phyloP scores from a whole-genome alignment of 2,888 invertebrate genomes.

The Chalcis sispes region DNA sequence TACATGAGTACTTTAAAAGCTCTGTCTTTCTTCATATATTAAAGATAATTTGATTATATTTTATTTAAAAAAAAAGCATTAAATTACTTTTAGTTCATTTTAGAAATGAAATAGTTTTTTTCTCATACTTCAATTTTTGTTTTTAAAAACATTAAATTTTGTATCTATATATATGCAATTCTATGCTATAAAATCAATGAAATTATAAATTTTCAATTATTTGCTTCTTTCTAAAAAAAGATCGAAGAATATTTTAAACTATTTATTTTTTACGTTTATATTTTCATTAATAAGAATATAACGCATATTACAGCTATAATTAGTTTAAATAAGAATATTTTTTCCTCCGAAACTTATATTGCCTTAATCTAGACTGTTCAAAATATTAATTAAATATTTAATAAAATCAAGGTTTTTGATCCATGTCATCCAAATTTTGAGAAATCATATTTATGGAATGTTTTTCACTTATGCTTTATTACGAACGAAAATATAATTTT shows the following conservation, averaged over 20 bases:
- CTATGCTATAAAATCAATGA: neutral
- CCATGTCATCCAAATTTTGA: slow-evolving; percentile 4
- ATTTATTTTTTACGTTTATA: slow-evolving; percentile 6
- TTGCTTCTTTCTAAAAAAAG: slow-evolving; percentile 1
- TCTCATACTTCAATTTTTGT: neutral
- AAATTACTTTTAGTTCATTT: neutral
- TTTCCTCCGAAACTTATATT: slow-evolving; percentile 13
- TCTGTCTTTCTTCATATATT: neutral
- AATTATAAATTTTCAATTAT: neutral
- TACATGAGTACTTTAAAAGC: neutral
- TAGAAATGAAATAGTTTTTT: neutral
- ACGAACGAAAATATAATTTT: slow-evolving; percentile 8
- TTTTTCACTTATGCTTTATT: slow-evolving; percentile 3
- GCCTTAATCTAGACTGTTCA: slow-evolving; percentile 22
- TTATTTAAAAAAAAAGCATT: slow-evolving; percentile 3
- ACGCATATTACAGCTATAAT: neutral
- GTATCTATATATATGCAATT: slow-evolving; percentile 1
- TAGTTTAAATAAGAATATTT: slow-evolving; percentile 8
- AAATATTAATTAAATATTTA: neutral
- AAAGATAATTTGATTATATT: neutral
- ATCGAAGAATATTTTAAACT: too few relatives aligned
- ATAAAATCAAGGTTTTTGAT: neutral
- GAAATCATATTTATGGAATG: slow-evolving; percentile 29
- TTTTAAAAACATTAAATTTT: slow-evolving; percentile 6
- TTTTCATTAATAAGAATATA: neutral